These are phyloP conservation scores for Epizoanthus fatuus DNA, from an alignment of 92 coral and sea anemone genomes.

Conservation along the genomic window DNA sequence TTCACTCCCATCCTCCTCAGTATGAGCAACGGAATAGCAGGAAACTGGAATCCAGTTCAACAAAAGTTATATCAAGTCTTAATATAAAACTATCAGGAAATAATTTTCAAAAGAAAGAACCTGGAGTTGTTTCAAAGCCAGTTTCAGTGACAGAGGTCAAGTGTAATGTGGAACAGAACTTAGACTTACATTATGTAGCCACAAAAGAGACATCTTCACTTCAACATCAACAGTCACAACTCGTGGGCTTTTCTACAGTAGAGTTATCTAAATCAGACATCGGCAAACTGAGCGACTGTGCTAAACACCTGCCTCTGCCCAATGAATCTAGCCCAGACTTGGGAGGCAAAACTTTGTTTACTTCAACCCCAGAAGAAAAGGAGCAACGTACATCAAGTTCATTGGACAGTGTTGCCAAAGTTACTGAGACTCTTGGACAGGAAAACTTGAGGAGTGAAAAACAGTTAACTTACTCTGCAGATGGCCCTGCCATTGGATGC, in stretches of 20 bases:
- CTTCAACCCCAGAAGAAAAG: neutral
- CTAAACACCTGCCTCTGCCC: neutral
- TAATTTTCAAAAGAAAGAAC: neutral
- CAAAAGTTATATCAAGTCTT: constrained; percentile 27
- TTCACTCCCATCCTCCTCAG: neutral
- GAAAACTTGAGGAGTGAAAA: neutral
- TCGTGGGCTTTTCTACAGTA: neutral
- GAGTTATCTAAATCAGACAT: neutral
- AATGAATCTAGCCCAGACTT: neutral
- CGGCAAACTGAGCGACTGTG: neutral
- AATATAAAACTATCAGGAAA: constrained; percentile 18
- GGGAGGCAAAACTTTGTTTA: constrained; percentile 2
- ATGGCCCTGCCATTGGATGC: constrained; percentile 25
- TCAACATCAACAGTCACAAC: neutral
- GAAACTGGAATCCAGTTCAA: neutral
- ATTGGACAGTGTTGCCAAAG: neutral
- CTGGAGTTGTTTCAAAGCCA: neutral
- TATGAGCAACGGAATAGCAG: neutral
- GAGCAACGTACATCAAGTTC: neutral
- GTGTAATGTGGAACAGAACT: neutral
- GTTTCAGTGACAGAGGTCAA: neutral
- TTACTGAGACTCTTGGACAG: neutral
- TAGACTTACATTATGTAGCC: constrained; percentile 12
- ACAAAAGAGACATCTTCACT: neutral
- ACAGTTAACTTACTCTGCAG: neutral